These are phyloP conservation scores for Ameiurus melas DNA, from an alignment of 2,113 vertebrate species.

Conservation along the genomic window DNA sequence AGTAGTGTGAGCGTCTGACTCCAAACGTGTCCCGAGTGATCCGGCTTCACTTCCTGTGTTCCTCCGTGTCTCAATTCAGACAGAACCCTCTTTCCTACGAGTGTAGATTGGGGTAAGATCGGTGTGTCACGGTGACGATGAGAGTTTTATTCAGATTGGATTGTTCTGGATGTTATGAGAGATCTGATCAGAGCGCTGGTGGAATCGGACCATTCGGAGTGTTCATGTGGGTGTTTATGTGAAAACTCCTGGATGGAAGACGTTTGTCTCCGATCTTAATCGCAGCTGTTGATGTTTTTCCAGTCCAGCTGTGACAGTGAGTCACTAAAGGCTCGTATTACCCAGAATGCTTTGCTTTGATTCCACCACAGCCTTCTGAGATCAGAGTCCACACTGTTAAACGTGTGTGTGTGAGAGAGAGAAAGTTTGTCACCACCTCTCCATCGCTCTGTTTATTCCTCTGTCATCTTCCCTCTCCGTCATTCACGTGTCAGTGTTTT, in stretches of 20 bases:
- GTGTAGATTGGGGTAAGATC: not conserved
- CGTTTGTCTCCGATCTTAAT: constrained; percentile 59
- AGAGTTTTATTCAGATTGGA: not conserved
- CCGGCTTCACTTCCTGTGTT: no score
- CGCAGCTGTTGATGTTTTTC: constrained; percentile 59
- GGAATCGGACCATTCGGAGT: not conserved
- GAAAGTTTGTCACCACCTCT: not conserved
- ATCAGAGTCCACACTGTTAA: constrained; percentile 11
- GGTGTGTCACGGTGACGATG: not conserved
- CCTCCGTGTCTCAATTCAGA: no score
- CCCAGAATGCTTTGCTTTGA: constrained; percentile 58
- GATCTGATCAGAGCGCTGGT: not conserved
- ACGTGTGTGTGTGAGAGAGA: constrained; percentile 5
- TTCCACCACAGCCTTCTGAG: constrained; percentile 54
- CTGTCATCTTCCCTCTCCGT: not conserved
- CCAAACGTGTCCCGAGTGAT: no score
- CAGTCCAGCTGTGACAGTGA: constrained; percentile 56
- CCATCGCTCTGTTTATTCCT: not conserved
- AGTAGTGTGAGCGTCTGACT: no score
- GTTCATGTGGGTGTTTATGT: not conserved
- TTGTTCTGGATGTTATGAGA: not conserved
- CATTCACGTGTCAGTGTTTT: not conserved
- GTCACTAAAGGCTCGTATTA: constrained; percentile 45
- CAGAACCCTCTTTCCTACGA: no score
- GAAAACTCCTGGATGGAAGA: not conserved